Base-by-base conservation (phyloP, 1,140 invertebrate species). In the Chironomus tepperi region DNA sequence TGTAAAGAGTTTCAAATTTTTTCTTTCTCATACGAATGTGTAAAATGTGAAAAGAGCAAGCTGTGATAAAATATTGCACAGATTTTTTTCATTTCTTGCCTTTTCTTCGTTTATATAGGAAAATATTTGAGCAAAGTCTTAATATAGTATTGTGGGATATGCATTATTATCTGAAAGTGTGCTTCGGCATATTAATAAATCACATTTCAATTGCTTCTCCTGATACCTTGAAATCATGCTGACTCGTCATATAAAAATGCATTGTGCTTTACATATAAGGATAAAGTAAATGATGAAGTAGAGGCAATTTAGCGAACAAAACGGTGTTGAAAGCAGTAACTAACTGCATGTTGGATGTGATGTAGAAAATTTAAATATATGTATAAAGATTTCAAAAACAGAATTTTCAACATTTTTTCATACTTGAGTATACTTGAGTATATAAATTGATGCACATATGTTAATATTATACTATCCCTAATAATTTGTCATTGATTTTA, bases 151-250 rank as follows among this genome's bases (percentile, higher is more conserved):
- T 34, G 24, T 34, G 24, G 24, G 24, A 34, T 34, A 34, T 34
- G 24, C 24, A 34, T 34, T 34, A 34, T 34, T 34, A 34, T 34
- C 24, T 34, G 24, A 34, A n/a, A 57, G 3, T 12, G 9, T 57
- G 47, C 47, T 57, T n/a, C 47, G n/a, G 12, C 47, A 15, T 57
- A 57, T 57, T n/a, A 57, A 57, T 57, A 57, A 57, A 57, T 57
- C n/a, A 57, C n/a, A 57, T 57, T n/a, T 57, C 47, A 57, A 57
- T 57, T 57, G 47, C 47, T 57, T 57, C 47, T 57, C n/a, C 12
- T 57, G 47, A 57, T 57, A n/a, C 9, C n/a, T 57, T 15, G 1
- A 57, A 57, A 57, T 57, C 47, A 57, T 57, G 47, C 47, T 57
- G 47, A 57, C 47, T 57, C 47, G 12, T 57, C n/a, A 5, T 57